phyloP scores from a whole-genome alignment of 2,113 vertebrate genomes.

The Pteronura brasiliensis region DNA sequence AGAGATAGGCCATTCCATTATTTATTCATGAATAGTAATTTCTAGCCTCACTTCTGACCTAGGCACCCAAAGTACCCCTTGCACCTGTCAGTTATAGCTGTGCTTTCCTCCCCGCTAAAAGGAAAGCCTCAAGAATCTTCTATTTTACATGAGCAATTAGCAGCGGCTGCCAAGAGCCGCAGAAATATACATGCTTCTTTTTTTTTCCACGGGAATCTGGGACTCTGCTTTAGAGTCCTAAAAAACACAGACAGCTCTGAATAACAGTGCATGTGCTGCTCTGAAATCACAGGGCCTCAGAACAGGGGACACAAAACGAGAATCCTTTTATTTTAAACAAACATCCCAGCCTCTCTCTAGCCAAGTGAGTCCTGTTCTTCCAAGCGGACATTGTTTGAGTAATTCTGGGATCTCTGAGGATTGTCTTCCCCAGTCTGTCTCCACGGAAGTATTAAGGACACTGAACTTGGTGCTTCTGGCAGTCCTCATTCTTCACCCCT shows the following conservation, averaged over 20 bases:
- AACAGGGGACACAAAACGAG: background rate
- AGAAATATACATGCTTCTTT: background rate
- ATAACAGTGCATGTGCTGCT: background rate
- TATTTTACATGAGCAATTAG: background rate
- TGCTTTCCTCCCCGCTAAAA: background rate
- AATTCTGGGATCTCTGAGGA: background rate
- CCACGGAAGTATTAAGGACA: rapidly evolving
- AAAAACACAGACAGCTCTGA: background rate
- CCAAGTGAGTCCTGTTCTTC: background rate
- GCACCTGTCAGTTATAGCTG: background rate
- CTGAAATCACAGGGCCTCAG: background rate
- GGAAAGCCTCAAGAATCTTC: background rate
- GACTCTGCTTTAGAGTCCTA: background rate
- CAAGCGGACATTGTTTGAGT: background rate
- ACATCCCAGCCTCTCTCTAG: background rate
- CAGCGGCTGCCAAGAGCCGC: background rate
- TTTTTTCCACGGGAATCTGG: background rate
- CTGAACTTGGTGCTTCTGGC: background rate
- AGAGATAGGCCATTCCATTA: background rate
- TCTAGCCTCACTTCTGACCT: background rate
- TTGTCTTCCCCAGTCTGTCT: background rate
- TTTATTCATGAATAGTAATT: background rate
- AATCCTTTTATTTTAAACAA: conserved; percentile 16
- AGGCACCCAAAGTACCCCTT: background rate
- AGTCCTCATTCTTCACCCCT: background rate